Conservation (phyloP, 1,140 invertebrate species). For the Geopemphigus sp. region DNA sequence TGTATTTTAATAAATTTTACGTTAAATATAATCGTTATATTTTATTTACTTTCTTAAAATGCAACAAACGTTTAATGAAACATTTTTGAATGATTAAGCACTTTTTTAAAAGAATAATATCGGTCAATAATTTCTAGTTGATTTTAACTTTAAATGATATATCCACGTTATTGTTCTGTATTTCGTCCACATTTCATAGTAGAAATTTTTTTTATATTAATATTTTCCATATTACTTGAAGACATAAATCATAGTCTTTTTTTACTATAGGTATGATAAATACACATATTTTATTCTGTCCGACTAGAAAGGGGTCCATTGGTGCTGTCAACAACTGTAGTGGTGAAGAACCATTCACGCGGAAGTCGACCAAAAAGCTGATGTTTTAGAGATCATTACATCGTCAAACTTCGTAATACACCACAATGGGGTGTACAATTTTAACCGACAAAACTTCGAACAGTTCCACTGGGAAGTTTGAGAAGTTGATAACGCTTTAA, state of each 20-base stretch:
- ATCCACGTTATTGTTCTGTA: not conserved
- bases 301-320: not conserved
- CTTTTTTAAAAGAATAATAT: not conserved
- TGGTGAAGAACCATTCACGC: not conserved
- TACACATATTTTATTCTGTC: conserved; percentile 33
- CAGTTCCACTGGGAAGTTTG: conserved; percentile 2
- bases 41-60: not conserved
- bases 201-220: not conserved
- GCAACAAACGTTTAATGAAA: not conserved
- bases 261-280: not conserved
- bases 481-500: not conserved
- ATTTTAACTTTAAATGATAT: conserved; percentile 5
- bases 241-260: conserved; percentile 29
- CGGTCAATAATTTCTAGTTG: not conserved
- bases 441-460: not conserved
- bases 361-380: not conserved
- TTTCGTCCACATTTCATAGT: not conserved
- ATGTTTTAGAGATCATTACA: not conserved
- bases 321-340: conserved; percentile 10
- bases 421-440: not conserved
- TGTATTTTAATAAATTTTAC: not conserved
- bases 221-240: conserved; percentile 14
- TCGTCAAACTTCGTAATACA: not conserved
- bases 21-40: not conserved
- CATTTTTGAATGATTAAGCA: not conserved